Conservation (phyloP, 2,888 invertebrate species). For the Eupithecia vulgata region DNA sequence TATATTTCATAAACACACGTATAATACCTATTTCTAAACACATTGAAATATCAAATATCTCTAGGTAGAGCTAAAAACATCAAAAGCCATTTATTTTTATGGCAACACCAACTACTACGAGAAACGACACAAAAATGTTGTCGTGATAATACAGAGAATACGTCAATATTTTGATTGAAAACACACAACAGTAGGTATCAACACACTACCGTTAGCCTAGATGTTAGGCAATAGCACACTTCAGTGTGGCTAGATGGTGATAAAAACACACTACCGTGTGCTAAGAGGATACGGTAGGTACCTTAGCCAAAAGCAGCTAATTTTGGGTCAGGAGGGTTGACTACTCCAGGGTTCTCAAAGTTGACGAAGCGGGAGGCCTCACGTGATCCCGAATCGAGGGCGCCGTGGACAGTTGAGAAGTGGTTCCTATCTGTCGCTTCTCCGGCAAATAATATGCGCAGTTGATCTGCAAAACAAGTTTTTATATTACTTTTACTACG, state of each 20-base stretch:
- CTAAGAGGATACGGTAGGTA: neutral
- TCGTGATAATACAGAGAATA: neutral
- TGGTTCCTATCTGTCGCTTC: conserved; percentile 20
- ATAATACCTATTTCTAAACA: no score
- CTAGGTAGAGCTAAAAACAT: neutral
- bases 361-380: conserved; percentile 21
- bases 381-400: conserved; percentile 16
- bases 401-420: conserved; percentile 33
- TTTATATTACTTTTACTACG: neutral
- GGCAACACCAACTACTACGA: neutral
- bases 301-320: neutral
- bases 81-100: neutral
- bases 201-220: neutral
- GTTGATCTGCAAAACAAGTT: neutral
- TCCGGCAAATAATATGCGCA: conserved; percentile 26
- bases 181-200: no score
- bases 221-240: neutral
- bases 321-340: neutral
- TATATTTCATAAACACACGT: no score
- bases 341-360: neutral
- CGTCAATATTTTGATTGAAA: neutral
- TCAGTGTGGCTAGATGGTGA: no score
- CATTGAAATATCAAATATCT: neutral
- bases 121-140: neutral
- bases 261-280: neutral